Percentiles rank a stretch among this genome's conserved stretches.
Conservation (phyloP, 2,113 vertebrate genomes). For the Crotalus viridis region DNA sequence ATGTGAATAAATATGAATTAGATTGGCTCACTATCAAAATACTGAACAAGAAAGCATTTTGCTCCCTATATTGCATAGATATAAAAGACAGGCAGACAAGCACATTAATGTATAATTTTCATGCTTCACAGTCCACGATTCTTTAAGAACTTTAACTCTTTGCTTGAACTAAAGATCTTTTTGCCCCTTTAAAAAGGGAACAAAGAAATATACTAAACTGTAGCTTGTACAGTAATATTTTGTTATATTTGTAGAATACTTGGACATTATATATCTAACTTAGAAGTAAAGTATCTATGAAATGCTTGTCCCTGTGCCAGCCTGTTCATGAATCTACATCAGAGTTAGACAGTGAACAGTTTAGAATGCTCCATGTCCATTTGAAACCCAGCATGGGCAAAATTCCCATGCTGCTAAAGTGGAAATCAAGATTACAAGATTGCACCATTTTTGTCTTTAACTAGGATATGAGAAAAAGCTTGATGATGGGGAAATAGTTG, state of each 20-base stretch:
- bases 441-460: neutral
- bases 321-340: neutral
- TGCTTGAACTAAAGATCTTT: neutral
- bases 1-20: neutral
- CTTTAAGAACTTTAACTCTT: neutral
- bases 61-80: neutral
- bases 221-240: neutral
- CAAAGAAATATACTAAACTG: neutral
- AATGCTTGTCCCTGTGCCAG: neutral
- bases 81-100: neutral
- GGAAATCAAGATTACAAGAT: neutral
- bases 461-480: neutral
- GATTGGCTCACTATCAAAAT: neutral
- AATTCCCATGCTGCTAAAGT: neutral
- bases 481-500: neutral
- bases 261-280: neutral
- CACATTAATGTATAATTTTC: neutral
- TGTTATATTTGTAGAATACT: neutral
- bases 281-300: neutral
- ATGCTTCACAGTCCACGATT: neutral
- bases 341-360: neutral
- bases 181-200: neutral
- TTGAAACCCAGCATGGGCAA: neutral
- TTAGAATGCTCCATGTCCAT: neutral
- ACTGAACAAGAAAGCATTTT: neutral